Evolutionary conservation across 2,113 vertebrate genomes (phyloP).

Genomic region (Martes martes): DNA sequence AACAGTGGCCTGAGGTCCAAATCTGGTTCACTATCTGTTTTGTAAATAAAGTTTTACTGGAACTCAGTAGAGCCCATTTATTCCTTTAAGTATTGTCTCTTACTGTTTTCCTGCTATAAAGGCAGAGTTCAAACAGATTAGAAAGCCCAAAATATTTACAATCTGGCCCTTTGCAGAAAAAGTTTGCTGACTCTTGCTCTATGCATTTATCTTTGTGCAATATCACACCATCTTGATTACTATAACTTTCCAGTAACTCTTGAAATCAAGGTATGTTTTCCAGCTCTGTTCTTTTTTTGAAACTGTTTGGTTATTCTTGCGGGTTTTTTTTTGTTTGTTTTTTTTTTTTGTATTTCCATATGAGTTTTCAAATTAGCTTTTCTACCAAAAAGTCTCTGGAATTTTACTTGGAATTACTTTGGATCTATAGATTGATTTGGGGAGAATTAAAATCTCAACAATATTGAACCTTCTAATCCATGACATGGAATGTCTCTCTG

Average conservation of each 20-base stretch:
- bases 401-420: constrained; percentile 12
- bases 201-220: not conserved
- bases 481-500: not conserved
- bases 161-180: not conserved
- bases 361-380: constrained; percentile 17
- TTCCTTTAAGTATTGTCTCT: not conserved
- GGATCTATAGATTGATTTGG: not conserved
- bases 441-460: not conserved
- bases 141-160: not conserved
- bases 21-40: not conserved
- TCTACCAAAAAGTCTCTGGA: not conserved
- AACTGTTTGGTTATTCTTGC: not conserved
- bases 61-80: not conserved
- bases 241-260: not conserved
- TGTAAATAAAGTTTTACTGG: not conserved
- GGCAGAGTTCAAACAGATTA: not conserved
- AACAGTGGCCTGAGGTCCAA: not conserved
- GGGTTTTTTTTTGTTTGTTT: too few species aligned
- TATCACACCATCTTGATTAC: not conserved
- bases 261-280: not conserved
- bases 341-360: not conserved
- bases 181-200: not conserved
- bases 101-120: not conserved
- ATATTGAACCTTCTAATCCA: not conserved
- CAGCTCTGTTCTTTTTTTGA: not conserved